Base-by-base conservation (phyloP, 2,797 vertebrate genomes). In the Anguilla pacifica region DNA sequence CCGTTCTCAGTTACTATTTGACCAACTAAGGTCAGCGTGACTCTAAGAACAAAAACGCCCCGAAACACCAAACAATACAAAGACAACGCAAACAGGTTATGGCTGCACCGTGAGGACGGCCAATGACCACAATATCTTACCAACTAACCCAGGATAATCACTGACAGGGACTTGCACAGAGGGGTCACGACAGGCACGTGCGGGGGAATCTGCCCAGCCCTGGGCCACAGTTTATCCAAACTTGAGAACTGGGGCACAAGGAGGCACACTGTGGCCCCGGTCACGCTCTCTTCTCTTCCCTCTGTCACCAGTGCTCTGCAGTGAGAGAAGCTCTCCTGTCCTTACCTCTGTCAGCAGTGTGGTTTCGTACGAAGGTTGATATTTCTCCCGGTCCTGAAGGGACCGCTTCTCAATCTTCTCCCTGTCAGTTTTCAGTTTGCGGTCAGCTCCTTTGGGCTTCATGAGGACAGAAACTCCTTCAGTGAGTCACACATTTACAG, bases 371-470 rank as follows among this genome's bases (percentile, higher is more conserved):
- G 98, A 97, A 43, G 43, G 1, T 53, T 90, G 83, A 28, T 77
- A 43, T 55, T 79, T 79, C 87, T 99, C 98, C 92, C 96, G 97
- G 93, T 99, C 98, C 53, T 97, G 97, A 81, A 94, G 91, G 0
- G 94, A 96, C 94, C 97, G 97, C 91, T 98, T 99, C 88, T 98
- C 97, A 90, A 99, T 98, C 96, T 98, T 99, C 89, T 99, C 98
- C 51, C 96, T 92, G 94, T 99, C 98, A 0, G 98, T 99, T 94
- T 99, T 99, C 93, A 99, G 97, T 91, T 99, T 99, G 89, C 98
- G 96, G 92, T 99, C 98, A 0, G 98, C 98, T 93, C 98, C 98
- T 96, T 99, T 99, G 55, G 98, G 98, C 98, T 99, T 90, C 3
- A 90, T 15, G 35, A 86, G 31, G 49, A 87, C 72, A 25, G 43